These are phyloP conservation scores for Spodoptera frugiperda DNA, from an alignment of 1,140 invertebrate species.

Conservation along the genomic window DNA sequence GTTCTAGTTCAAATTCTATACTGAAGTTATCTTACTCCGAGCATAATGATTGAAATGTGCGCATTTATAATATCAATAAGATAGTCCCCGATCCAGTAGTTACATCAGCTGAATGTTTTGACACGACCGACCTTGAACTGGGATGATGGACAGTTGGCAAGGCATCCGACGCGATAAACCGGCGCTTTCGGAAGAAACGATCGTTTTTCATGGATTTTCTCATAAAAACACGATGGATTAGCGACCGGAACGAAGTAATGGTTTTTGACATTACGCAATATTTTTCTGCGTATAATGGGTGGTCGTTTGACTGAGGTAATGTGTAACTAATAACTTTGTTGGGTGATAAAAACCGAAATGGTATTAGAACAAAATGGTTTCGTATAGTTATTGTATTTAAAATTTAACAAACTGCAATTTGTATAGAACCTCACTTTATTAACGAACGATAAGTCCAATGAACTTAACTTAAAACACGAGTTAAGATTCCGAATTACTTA, in stretches of 20 bases:
- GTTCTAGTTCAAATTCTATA: background rate
- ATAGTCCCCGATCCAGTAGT: background rate
- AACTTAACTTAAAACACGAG: too few species aligned
- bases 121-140: slow-evolving; percentile 44
- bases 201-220: slow-evolving; percentile 40
- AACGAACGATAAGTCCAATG: too few species aligned
- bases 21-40: background rate
- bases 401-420: too few species aligned
- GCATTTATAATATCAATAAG: slow-evolving; percentile 10
- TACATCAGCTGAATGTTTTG: slow-evolving; percentile 43
- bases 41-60: background rate
- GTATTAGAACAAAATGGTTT: background rate
- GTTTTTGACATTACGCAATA: slow-evolving; percentile 38
- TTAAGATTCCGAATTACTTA: too few species aligned
- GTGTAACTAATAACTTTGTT: slow-evolving; percentile 27
- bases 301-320: slow-evolving; percentile 10
- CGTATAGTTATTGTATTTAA: too few species aligned
- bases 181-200: slow-evolving; percentile 43
- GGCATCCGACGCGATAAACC: slow-evolving; percentile 34
- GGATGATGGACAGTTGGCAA: slow-evolving; percentile 34
- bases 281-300: slow-evolving; percentile 1
- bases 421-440: too few species aligned
- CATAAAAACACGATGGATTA: slow-evolving; percentile 40
- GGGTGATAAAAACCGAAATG: background rate
- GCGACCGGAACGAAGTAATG: slow-evolving; percentile 29